Conservation (phyloP, 1,140 invertebrate species). For the Fopius arisanus region DNA sequence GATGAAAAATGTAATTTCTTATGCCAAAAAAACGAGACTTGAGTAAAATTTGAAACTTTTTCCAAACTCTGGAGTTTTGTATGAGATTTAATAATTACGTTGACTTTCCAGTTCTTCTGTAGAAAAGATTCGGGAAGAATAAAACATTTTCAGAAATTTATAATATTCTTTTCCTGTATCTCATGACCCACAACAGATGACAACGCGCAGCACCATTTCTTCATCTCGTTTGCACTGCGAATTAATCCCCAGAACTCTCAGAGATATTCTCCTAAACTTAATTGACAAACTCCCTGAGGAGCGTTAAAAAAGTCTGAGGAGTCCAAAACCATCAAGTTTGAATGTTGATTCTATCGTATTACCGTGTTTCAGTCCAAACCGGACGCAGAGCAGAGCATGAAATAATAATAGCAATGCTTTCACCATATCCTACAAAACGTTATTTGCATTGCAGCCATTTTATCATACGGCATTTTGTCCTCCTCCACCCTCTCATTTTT, state of each 20-base stretch:
- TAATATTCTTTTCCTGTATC: background rate
- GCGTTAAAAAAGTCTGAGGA: background rate
- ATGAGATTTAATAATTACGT: too few species aligned
- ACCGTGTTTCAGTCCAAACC: constrained; percentile 11
- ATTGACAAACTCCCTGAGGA: constrained; percentile 51
- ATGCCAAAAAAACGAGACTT: too few species aligned
- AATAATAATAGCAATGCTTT: constrained; percentile 27
- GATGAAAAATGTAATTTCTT: too few species aligned
- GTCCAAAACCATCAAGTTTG: background rate
- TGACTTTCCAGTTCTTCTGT: too few species aligned
- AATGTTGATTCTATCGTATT: constrained; percentile 8
- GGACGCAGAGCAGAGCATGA: constrained; percentile 23
- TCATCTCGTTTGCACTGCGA: constrained; percentile 55
- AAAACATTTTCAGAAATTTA: too few species aligned
- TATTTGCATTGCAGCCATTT: constrained; percentile 32
- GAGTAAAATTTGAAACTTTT: too few species aligned
- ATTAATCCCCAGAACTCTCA: constrained; percentile 53
- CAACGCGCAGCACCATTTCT: constrained; percentile 37
- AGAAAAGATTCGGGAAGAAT: too few species aligned
- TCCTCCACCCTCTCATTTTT: background rate
- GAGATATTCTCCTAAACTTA: constrained; percentile 48
- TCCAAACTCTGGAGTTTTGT: too few species aligned
- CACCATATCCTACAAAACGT: constrained; percentile 11
- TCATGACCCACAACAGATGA: constrained; percentile 3
- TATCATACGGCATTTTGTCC: background rate